phyloP scores from a whole-genome alignment of 2,888 invertebrate genomes.

The Sepioteuthis lessoniana region DNA sequence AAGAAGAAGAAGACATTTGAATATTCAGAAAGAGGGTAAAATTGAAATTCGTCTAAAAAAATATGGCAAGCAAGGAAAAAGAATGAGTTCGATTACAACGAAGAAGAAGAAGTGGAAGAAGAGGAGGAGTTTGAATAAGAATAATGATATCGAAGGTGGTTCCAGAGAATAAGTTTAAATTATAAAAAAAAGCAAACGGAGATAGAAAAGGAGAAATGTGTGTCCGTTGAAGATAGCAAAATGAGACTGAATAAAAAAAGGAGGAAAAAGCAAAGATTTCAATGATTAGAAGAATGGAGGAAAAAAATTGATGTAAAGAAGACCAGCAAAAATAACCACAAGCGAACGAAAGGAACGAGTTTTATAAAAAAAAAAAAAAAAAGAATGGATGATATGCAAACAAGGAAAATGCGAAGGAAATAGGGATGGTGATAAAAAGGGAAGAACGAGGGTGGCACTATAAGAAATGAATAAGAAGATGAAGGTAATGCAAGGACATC shows the following conservation, averaged over 20 bases:
- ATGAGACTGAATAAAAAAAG: background rate
- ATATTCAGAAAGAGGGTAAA: too few relatives aligned
- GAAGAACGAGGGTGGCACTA: too few relatives aligned
- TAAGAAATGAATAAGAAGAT: too few relatives aligned
- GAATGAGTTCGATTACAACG: background rate
- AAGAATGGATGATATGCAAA: background rate
- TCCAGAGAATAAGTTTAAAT: too few relatives aligned
- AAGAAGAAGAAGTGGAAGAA: background rate
- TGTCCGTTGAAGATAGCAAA: background rate
- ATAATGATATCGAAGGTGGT: too few relatives aligned
- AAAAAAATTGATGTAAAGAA: background rate
- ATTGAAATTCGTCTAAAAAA: background rate
- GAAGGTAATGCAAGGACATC: too few relatives aligned
- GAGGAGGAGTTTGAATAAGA: background rate
- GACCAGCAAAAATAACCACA: too few relatives aligned
- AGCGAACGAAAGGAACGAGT: too few relatives aligned
- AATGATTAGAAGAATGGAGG: background rate
- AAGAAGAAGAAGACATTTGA: too few relatives aligned
- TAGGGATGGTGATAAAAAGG: too few relatives aligned
- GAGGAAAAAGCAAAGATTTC: background rate
- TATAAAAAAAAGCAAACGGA: background rate
- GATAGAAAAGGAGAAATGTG: background rate
- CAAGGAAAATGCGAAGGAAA: too few relatives aligned
- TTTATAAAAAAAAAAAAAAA: background rate
- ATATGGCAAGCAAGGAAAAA: background rate